A percentile compares a stretch with the other conserved stretches of the same genome.
phyloP scores from a whole-genome alignment of 2,113 vertebrate species.

The Saccopteryx bilineata region DNA sequence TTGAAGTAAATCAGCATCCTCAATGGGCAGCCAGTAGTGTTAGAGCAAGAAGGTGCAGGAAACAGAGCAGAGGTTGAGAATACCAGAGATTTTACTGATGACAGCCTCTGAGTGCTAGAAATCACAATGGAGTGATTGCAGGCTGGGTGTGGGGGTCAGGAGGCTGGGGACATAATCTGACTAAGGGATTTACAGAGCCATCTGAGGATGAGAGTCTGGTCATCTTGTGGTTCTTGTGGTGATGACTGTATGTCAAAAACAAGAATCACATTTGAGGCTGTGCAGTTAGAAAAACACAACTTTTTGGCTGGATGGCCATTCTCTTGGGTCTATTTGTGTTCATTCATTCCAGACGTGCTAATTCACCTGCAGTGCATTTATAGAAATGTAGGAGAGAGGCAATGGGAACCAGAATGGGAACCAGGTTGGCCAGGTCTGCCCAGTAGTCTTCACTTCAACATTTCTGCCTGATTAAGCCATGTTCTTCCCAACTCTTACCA shows the following conservation, averaged over 20 bases:
- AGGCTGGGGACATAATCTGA: neutral
- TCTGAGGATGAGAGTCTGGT: neutral
- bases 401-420: neutral
- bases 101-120: neutral
- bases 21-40: neutral
- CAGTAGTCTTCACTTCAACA: neutral
- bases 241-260: neutral
- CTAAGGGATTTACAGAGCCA: neutral
- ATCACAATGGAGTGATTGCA: neutral
- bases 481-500: neutral
- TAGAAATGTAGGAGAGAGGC: neutral
- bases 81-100: neutral
- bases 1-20: neutral
- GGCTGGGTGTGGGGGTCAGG: neutral
- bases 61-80: neutral
- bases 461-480: neutral
- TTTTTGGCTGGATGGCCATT: neutral
- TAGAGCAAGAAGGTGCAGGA: neutral
- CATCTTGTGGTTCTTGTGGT: neutral
- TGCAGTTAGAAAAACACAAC: neutral
- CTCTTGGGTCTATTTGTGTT: constrained; percentile 7
- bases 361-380: neutral
- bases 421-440: neutral
- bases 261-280: neutral
- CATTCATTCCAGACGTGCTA: neutral